Conservation (phyloP, 2,888 invertebrate species). For the Hydriomena furcata region DNA sequence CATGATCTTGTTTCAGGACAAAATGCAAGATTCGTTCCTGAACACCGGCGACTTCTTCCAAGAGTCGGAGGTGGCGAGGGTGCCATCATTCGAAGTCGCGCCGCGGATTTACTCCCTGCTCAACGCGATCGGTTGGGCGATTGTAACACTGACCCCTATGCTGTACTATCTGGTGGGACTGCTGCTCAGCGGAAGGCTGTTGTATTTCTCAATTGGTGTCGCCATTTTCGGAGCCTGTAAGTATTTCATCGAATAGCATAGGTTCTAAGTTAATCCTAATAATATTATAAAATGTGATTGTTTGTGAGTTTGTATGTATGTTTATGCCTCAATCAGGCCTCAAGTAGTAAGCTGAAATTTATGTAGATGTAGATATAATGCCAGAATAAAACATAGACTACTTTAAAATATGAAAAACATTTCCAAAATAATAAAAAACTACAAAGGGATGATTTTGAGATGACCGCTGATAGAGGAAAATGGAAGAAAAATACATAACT, state of each 20-base stretch:
- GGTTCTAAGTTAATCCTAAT: no score
- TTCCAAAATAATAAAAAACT: no score
- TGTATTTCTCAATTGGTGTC: conserved; percentile 87
- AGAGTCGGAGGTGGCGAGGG: conserved; percentile 87
- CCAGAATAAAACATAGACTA: no score
- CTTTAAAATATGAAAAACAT: no score
- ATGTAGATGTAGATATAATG: no score
- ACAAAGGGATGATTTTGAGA: no score
- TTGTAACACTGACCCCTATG: conserved; percentile 87
- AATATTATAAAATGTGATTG: no score
- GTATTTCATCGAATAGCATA: conserved; percentile 65
- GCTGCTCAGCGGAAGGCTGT: conserved; percentile 88
- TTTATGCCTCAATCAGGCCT: no score
- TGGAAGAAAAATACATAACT: no score
- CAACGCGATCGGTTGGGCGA: conserved; percentile 88
- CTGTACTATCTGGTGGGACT: conserved; percentile 87
- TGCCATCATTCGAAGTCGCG: conserved; percentile 82
- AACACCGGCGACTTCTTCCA: conserved; percentile 91
- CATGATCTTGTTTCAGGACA: conserved; percentile 83
- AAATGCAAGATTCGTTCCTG: conserved; percentile 88
- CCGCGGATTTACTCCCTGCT: conserved; percentile 87
- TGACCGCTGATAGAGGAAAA: no score
- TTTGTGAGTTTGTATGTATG: no score
- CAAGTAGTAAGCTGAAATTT: no score
- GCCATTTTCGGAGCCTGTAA: conserved; percentile 90